These are phyloP conservation scores for Melanotus villosus DNA, from an alignment of 2,888 invertebrate species.

Conservation along the genomic window DNA sequence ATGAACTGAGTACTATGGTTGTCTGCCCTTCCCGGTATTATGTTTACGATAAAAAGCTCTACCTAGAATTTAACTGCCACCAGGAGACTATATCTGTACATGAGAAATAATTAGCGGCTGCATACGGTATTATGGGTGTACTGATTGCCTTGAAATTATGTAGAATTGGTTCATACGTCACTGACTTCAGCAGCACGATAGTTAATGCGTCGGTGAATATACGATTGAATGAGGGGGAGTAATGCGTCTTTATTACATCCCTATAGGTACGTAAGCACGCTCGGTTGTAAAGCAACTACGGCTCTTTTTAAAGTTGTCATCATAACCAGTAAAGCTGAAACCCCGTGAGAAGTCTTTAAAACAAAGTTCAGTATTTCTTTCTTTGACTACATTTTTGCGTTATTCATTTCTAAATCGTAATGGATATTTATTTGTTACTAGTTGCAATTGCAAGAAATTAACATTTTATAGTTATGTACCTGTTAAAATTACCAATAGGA, in stretches of 20 bases:
- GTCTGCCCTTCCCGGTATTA: neutral
- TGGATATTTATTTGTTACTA: too few relatives aligned
- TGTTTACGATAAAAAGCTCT: neutral
- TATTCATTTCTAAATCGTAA: too few relatives aligned
- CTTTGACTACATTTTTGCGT: too few relatives aligned
- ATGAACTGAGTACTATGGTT: neutral
- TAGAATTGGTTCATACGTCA: constrained; percentile 51
- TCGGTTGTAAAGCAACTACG: constrained; percentile 22
- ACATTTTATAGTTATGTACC: neutral
- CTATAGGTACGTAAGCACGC: constrained; percentile 19
- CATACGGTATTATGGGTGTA: constrained; percentile 16
- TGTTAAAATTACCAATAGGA: neutral
- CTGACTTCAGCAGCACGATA: constrained; percentile 42
- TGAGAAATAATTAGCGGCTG: constrained; percentile 27
- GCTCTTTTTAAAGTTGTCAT: constrained; percentile 24
- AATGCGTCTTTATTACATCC: constrained; percentile 44
- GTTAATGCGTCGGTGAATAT: constrained; percentile 43
- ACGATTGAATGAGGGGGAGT: constrained; percentile 37
- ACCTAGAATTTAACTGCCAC: constrained; percentile 2
- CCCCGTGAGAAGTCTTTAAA: too few relatives aligned
- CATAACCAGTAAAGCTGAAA: constrained; percentile 27
- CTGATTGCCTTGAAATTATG: constrained; percentile 53
- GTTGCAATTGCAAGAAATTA: too few relatives aligned
- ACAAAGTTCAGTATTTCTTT: too few relatives aligned
- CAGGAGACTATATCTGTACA: constrained; percentile 24